Base-by-base conservation (phyloP, 2,888 invertebrate genomes). In the Phania funesta region DNA sequence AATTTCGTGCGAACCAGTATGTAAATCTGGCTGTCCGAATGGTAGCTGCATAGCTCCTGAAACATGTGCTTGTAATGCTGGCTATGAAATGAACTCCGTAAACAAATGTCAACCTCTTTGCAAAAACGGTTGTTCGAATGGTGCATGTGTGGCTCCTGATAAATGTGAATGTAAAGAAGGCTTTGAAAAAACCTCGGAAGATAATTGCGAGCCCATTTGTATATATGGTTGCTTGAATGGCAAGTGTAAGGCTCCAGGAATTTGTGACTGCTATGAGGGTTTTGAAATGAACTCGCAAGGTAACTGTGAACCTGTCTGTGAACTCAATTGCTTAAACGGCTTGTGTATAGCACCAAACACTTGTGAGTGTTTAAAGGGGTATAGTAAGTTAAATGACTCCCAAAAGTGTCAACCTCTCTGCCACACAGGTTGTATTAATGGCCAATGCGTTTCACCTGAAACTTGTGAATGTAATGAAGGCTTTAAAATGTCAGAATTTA, bases 1-100 rank as follows among this genome's bases (percentile, higher is more conserved):
- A 3, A 88, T 88, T 20, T 68, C 73, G 5, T 91, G 91, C 77
- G 73, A 86, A 18, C 90, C 90, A 0, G 20, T 83, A 0, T 91
- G 90, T 73, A 65, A 70, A 26, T 64, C 60, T 78, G 85, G 74
- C 0, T 88, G 88, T 48, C 64, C 65, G 0, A 85, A 86, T 84
- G 90, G 91, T 0, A 90, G 92, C 3, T 95, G 95, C 84, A 92
- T 93, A 0, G 93, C 92, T 0, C 95, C 95, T 0, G 93, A 94
- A 87, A 92, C 93, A 84, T 95, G 95, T 86, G 92, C 93, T 38
- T 95, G 95, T 85, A 93, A 93, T 81, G 88, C 91, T 0, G 95
- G 95, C 0, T 95, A 92, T 89, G 65, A 46, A 56, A 84, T 83
- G 67, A 24, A 56, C 56, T 2, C 2, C 1, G 4, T 1, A 16